These are phyloP conservation scores for Thaleichthys pacificus DNA, from an alignment of 2,797 vertebrate species.

Conservation along the genomic window DNA sequence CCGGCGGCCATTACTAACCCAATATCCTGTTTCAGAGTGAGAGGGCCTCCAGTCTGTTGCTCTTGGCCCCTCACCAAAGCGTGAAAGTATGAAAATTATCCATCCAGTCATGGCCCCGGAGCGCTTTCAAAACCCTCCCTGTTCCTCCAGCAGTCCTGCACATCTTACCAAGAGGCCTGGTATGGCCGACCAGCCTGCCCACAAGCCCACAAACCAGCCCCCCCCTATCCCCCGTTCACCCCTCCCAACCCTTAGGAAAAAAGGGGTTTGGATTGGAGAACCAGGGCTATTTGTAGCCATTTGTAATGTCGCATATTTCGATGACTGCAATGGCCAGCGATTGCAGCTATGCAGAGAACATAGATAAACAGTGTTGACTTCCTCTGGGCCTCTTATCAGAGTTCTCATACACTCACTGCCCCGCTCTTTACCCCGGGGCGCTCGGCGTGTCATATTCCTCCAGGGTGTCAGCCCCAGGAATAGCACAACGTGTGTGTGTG, in stretches of 20 bases:
- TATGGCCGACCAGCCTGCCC: too few relatives aligned
- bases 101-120: slow-evolving; percentile 69
- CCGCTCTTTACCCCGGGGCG: slow-evolving; percentile 40
- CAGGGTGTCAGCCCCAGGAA: slow-evolving; percentile 56
- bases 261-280: slow-evolving; percentile 12
- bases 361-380: slow-evolving; percentile 76
- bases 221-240: slow-evolving; percentile 15
- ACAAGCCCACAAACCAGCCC: background rate
- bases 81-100: slow-evolving; percentile 79
- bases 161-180: slow-evolving; percentile 16
- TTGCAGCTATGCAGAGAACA: slow-evolving; percentile 54
- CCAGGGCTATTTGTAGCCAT: slow-evolving; percentile 47
- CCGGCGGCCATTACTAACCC: slow-evolving; percentile 75
- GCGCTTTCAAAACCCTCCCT: slow-evolving; percentile 68
- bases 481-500: slow-evolving; percentile 54
- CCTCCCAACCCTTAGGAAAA: slow-evolving; percentile 15
- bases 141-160: slow-evolving; percentile 60
- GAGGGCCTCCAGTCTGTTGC: slow-evolving; percentile 69
- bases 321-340: slow-evolving; percentile 45
- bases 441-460: slow-evolving; percentile 65
- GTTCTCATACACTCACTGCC: slow-evolving; percentile 64
- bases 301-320: slow-evolving; percentile 62
- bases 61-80: slow-evolving; percentile 77
- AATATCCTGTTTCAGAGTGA: slow-evolving; percentile 81
- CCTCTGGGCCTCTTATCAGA: slow-evolving; percentile 73